Conservation (phyloP, 2,797 vertebrate species). For the Phoeniculus purpureus region DNA sequence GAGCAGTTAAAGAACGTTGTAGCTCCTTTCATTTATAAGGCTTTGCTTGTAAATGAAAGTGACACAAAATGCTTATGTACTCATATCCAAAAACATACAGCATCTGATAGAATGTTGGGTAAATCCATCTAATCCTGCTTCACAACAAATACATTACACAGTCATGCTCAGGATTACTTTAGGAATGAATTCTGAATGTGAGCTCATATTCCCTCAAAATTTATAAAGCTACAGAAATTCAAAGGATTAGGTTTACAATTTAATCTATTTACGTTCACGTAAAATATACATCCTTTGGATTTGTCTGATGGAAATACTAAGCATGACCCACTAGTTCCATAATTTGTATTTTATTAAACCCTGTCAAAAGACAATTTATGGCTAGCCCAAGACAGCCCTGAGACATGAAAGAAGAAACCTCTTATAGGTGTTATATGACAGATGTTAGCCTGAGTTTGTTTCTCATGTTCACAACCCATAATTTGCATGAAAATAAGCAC, state of each 20-base stretch:
- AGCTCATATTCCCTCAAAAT: slow-evolving; percentile 19
- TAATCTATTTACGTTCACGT: slow-evolving; percentile 41
- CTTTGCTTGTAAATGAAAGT: background rate
- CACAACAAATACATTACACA: background rate
- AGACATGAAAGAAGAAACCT: slow-evolving; percentile 49
- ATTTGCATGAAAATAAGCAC: slow-evolving; percentile 64
- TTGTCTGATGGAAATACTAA: slow-evolving; percentile 41
- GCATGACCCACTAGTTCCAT: slow-evolving; percentile 47
- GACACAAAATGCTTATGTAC: background rate
- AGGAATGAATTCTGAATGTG: background rate
- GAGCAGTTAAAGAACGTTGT: background rate
- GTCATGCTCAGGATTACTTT: background rate
- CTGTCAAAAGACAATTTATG: slow-evolving; percentile 69
- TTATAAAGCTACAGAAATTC: slow-evolving; percentile 17
- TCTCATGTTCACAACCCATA: background rate
- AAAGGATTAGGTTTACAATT: slow-evolving; percentile 22
- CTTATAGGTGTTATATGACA: slow-evolving; percentile 63
- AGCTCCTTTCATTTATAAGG: background rate
- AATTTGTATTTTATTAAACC: slow-evolving; percentile 72
- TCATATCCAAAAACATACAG: background rate
- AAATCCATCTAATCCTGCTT: slow-evolving; percentile 8
- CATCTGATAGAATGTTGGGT: background rate
- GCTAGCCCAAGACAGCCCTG: slow-evolving; percentile 42
- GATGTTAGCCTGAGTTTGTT: slow-evolving; percentile 53
- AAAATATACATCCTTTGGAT: slow-evolving; percentile 28